These are phyloP conservation scores for Ptyas mucosa DNA, from an alignment of 2,113 vertebrate genomes.

Conservation along the genomic window DNA sequence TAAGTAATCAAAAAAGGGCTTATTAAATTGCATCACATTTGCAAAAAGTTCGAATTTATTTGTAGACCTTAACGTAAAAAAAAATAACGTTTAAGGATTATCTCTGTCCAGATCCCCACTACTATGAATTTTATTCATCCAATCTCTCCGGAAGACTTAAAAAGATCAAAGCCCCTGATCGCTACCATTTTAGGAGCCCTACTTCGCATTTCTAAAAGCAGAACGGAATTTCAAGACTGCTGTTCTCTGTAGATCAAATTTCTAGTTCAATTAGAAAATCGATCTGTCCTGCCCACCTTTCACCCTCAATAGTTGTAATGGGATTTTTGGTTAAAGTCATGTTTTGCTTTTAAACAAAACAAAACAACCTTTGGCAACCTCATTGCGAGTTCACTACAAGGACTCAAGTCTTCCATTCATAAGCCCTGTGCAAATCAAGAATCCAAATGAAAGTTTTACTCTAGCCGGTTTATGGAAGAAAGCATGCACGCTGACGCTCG, in stretches of 20 bases:
- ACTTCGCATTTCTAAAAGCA: neutral
- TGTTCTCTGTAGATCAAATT: conserved; percentile 4
- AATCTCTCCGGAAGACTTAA: neutral
- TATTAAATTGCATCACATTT: neutral
- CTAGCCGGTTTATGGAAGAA: neutral
- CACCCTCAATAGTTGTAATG: neutral
- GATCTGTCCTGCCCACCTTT: neutral
- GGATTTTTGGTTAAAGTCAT: neutral
- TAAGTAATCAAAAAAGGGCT: neutral
- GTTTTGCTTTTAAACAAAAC: neutral
- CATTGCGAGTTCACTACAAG: neutral
- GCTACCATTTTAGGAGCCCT: neutral
- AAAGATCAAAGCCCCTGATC: neutral
- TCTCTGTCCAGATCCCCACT: neutral
- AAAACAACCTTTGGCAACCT: neutral
- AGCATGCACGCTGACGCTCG: neutral
- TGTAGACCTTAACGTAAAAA: neutral
- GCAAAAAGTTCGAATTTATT: neutral
- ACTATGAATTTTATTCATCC: neutral
- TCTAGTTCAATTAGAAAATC: conserved; percentile 15
- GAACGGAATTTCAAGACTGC: conserved; percentile 3
- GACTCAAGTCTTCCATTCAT: neutral
- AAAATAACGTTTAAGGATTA: neutral
- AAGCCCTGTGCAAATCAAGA: neutral
- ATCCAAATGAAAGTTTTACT: neutral